phyloP scores from a whole-genome alignment of 2,888 invertebrate species.

The Isotomurus palustris region DNA sequence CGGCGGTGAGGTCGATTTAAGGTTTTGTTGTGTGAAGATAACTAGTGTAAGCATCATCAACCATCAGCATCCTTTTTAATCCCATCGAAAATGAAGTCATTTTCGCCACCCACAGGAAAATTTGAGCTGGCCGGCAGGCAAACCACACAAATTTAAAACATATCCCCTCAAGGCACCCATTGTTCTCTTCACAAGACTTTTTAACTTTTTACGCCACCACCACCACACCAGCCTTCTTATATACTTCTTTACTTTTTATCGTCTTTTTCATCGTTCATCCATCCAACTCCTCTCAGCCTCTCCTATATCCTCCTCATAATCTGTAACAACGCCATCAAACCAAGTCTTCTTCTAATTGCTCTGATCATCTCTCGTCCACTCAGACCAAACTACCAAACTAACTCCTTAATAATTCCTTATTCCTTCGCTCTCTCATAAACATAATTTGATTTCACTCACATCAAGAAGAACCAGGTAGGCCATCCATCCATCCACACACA shows the following conservation, averaged over 20 bases:
- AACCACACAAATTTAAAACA: conserved; percentile 47
- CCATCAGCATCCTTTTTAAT: conserved; percentile 45
- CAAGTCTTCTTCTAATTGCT: too few species aligned
- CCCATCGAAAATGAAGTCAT: conserved; percentile 46
- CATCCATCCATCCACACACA: too few species aligned
- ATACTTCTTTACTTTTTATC: not conserved
- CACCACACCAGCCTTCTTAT: not conserved
- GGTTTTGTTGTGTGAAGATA: conserved; percentile 43
- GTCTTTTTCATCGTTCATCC: not conserved
- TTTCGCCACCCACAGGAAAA: conserved; percentile 47
- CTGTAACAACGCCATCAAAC: too few species aligned
- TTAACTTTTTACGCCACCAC: not conserved
- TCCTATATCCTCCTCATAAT: too few species aligned
- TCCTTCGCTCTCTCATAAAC: too few species aligned
- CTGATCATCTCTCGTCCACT: not conserved
- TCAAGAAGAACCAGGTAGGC: too few species aligned
- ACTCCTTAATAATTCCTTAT: too few species aligned
- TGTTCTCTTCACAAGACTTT: conserved; percentile 35
- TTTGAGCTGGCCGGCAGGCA: conserved; percentile 44
- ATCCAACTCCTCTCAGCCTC: too few species aligned
- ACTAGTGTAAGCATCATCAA: conserved; percentile 46
- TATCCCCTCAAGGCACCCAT: conserved; percentile 45
- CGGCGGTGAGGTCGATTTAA: conserved; percentile 40
- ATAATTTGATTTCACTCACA: too few species aligned
- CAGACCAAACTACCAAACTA: not conserved